Evolutionary conservation across 35 echinoderm and acorn worm genomes (phyloP), one percentile per base, ranked within the genome.

Genomic region (Ophioderma brevispina): DNA sequence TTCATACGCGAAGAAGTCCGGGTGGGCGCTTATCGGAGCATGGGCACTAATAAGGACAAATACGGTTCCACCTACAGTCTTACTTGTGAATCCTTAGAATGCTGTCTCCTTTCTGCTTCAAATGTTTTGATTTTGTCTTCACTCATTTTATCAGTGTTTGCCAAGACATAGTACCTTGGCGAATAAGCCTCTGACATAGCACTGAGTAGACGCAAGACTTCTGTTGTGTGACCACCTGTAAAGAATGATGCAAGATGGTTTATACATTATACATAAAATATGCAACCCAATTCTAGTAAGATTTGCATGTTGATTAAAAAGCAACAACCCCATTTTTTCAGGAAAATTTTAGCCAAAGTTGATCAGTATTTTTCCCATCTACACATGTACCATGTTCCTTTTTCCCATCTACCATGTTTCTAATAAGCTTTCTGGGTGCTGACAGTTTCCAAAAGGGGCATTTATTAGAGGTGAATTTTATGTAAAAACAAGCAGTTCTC

Each of bases 81-180:
- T 70, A 70, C 59, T 25, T 70, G 59, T 25, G 23, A 70, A 6
- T 30, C 28, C 28, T 70, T 70, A 4, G 59, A 70, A 25, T 88
- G 35, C 25, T 19, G 42, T 41, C 89, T 64, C 59, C 87, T 95
- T 36, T 55, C 70, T 18, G 80, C 81, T 78, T 99, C 97, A 91
- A 95, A 93, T 76, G 40, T 56, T 78, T 80, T 50, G 50, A 99
- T 93, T 50, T 99, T 99, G 36, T 99, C 97, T 42, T 86, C 36
- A 78, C 97, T 99, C 85, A 99, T 93, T 77, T 93, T 95, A 80
- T 99, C 97, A 52, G 97, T 99, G 56, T 99, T 83, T n/a, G 97
- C 97, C 15, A 95, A 30, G 77, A 99, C 63, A 80, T 99, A 99
- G 0, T 91, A 77, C 31, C 94, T 86, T 6, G 97, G 97, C 39